Evolutionary conservation across 2,113 vertebrate genomes (phyloP), one percentile per base, ranked within the genome.

Genomic region (Rhagologus leucostigma): DNA sequence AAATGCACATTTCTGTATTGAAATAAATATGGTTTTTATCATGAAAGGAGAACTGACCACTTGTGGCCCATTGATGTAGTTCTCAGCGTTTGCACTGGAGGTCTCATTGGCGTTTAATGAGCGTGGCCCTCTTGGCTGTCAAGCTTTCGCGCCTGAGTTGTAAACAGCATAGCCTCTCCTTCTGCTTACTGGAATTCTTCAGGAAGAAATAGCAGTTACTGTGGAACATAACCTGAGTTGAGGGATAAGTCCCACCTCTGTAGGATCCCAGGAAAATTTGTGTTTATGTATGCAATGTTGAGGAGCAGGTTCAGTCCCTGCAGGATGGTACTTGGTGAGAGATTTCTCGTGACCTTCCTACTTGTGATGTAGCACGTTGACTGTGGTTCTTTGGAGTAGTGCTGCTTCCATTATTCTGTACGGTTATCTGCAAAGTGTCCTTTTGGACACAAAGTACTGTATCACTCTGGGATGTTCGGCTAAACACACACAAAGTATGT

Each of bases 271-370:
- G 69, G 64, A 62, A 65, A 29, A 23, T 69, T 44, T 4, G 6
- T 37, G 32, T 22, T 78, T 78, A 13, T 12, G 3, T 27, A 11
- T 0, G 4, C 16, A 11, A 3, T 4, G 33, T 14, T 63, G 35
- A 82, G 60, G 33, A 55, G 27, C 26, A 55, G 42, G 26, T 67
- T 75, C 3, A 3, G 17, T 47, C 35, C 52, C 79, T 85, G 33
- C n/a, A 37, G 10, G 57, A 5, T 6, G 5, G 12, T 27, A 30
- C 26, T 46, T 23, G 9, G 24, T 30, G 26, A 79, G 74, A 79
- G 14, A 41, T 68, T 89, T 62, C 37, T 46, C 1, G 2, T 24
- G 53, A 19, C 63, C 3, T 3, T 46, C 23, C 27, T 9, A 4
- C 1, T 3, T 4, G 16, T 55, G 27, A 47, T 1, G 3, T 19